Base-by-base conservation (phyloP, 2,888 invertebrate species). In the Trisateles emortualis region DNA sequence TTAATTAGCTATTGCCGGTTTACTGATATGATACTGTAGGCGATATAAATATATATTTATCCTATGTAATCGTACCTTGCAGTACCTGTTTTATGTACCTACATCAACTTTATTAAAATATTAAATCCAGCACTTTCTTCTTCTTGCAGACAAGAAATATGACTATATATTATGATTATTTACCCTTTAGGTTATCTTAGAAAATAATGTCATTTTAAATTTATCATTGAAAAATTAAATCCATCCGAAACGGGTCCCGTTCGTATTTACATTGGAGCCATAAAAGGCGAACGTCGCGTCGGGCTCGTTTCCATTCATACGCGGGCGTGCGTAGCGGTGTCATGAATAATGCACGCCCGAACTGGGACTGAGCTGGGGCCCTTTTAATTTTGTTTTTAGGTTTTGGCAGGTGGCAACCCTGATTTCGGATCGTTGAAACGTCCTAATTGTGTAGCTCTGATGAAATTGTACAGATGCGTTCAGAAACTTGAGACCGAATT, bases 241-340 rank as follows among this genome's bases (percentile, higher is more conserved):
- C 48, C 52, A 62, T 64, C 56, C 41, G 33, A 56, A 56, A 63
- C 33, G 55, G 56, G 64, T 66, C 49, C 44, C 36, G 52, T 41
- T 55, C 35, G 58, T 77, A 76, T 79, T 79, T 80, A 74, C 78
- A 80, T 79, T 66, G 64, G 65, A 53, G 59, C 70, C 64, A 72
- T 76, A 79, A 78, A 79, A 76, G 76, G 67, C 66, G 56, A 70
- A 47, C 62, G 72, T 71, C 68, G 65, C 54, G 47, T 45, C 60
- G 62, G 16, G 61, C 54, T 67, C 72, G 74, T 79, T 78, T 75
- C 78, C 74, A 81, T 81, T 81, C 81, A 81, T 81, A 76, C 72
- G 70, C 76, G 74, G 56, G 69, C 77, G 74, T 75, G 76, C 74
- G 79, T 76, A 72, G 56, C 72, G 56, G 45, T 40, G 55, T 64